Percentiles rank a stretch among this genome's conserved stretches.
Conservation (phyloP, 2,113 vertebrate species). For the Centropus bengalensis region DNA sequence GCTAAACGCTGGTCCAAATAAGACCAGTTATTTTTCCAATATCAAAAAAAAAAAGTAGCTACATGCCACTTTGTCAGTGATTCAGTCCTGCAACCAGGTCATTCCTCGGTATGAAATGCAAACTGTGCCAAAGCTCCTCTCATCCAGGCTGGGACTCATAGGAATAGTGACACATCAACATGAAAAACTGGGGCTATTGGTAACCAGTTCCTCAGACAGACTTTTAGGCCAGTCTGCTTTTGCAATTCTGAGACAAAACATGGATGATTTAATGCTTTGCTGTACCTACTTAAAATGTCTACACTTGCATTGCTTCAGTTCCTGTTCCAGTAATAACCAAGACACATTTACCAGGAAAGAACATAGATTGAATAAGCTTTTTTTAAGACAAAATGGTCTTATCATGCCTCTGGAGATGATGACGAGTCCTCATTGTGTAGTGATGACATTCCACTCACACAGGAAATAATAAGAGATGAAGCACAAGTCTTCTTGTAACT, state of each 20-base stretch:
- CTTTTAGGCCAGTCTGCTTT: neutral
- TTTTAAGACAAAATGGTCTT: neutral
- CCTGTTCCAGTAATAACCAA: conserved; percentile 20
- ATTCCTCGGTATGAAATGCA: neutral
- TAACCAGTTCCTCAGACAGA: neutral
- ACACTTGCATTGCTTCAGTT: neutral
- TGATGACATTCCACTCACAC: neutral
- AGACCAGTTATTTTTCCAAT: neutral
- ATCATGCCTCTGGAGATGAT: neutral
- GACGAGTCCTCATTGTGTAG: neutral
- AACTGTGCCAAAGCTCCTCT: neutral
- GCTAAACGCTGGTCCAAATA: neutral
- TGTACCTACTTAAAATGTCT: neutral
- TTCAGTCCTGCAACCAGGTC: neutral
- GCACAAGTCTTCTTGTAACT: neutral
- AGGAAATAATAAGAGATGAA: neutral
- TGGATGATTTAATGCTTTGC: neutral
- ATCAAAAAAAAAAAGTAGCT: neutral
- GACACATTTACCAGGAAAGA: conserved; percentile 16
- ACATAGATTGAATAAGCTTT: neutral
- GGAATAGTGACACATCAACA: neutral
- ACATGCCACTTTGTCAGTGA: neutral
- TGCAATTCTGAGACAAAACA: neutral
- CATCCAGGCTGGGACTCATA: neutral
- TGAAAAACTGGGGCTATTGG: neutral